Evolutionary conservation across 2,113 vertebrate species (phyloP).

Genomic region (Eurypyga helias): DNA sequence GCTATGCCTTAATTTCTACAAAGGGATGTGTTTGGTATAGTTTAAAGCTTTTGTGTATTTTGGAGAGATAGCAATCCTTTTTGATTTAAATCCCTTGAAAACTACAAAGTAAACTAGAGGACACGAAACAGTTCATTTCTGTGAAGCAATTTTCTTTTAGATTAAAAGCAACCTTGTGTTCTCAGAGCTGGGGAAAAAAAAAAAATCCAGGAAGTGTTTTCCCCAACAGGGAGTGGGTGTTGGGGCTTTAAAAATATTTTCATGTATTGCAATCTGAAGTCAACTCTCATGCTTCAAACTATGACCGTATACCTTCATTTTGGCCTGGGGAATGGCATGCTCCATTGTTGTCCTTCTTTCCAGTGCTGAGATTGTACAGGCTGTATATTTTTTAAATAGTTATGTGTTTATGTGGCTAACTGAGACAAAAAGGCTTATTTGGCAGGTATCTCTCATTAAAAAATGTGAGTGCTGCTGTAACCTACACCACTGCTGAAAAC

Average conservation of each 20-base stretch:
- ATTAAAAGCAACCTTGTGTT: neutral
- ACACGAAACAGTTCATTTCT: accelerated
- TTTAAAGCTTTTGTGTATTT: neutral
- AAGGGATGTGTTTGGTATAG: neutral
- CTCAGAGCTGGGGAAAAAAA: neutral
- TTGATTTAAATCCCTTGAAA: neutral
- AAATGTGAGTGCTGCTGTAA: neutral
- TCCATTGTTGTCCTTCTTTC: neutral
- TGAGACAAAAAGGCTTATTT: neutral
- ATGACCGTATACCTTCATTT: neutral
- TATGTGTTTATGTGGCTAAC: neutral
- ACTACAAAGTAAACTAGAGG: neutral
- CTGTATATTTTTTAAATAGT: neutral
- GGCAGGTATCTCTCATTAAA: neutral
- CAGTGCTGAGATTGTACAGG: neutral
- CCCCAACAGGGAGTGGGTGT: neutral
- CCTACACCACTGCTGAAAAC: neutral
- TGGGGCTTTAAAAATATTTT: neutral
- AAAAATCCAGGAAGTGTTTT: neutral
- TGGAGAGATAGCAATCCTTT: neutral
- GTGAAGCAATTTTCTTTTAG: neutral
- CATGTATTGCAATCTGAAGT: neutral
- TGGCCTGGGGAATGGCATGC: neutral
- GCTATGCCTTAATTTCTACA: neutral
- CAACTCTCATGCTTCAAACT: neutral